phyloP scores from a whole-genome alignment of 2,113 vertebrate species.

The Kobus ellipsiprymnus region DNA sequence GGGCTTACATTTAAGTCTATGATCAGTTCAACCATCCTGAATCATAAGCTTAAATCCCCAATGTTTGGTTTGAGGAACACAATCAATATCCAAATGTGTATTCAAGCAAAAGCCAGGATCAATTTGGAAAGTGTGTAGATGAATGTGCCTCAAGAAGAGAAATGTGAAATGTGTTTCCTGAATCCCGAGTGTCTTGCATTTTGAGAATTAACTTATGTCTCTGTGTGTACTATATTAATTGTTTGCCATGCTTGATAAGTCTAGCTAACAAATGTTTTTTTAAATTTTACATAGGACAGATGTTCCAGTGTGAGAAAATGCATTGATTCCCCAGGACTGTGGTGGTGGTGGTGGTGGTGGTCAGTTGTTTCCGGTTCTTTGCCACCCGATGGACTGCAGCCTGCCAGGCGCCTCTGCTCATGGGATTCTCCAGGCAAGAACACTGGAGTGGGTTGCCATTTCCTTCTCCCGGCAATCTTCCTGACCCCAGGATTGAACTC shows the following conservation, averaged over 20 bases:
- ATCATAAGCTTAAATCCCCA: not conserved
- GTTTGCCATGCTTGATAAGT: not conserved
- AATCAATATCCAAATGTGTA: not conserved
- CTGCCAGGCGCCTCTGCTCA: accelerated
- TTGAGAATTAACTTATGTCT: not conserved
- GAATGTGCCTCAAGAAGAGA: not conserved
- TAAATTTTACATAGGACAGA: not conserved
- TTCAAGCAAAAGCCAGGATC: not conserved
- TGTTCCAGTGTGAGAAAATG: not conserved
- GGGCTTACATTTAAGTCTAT: not conserved
- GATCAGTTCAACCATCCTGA: not conserved
- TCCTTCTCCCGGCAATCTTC: not conserved
- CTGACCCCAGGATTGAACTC: not conserved
- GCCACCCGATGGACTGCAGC: not conserved
- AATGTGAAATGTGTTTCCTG: not conserved
- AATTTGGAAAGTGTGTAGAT: not conserved
- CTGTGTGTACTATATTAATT: not conserved
- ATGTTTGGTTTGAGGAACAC: not conserved
- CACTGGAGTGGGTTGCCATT: not conserved
- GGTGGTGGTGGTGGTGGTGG: not conserved
- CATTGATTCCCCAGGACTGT: not conserved
- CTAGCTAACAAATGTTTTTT: not conserved
- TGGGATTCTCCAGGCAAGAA: not conserved
- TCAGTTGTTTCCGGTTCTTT: accelerated
- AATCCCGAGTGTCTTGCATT: not conserved